Evolutionary conservation across 1,140 invertebrate genomes (phyloP).

Genomic region (Dreissena polymorpha): DNA sequence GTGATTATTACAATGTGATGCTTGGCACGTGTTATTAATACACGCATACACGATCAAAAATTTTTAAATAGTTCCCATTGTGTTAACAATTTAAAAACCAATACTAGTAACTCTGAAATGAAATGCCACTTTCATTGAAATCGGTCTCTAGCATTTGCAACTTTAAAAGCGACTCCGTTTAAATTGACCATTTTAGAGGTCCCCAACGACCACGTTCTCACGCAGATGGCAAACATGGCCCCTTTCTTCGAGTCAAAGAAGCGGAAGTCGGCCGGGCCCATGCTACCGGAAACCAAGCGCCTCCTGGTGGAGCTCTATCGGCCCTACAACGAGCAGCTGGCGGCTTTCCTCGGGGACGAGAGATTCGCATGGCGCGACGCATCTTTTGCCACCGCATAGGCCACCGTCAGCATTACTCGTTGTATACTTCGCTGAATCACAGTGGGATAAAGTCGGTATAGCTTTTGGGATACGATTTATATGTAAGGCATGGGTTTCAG

Average conservation of each 20-base stretch:
- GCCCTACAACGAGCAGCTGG: slow-evolving; percentile 7
- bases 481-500: too few relatives aligned
- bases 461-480: too few relatives aligned
- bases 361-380: slow-evolving; percentile 5
- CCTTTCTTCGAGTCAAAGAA: background rate
- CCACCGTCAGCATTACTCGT: background rate
- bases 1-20: too few relatives aligned
- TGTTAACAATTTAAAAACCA: too few relatives aligned
- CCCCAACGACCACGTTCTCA: background rate
- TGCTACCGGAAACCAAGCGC: background rate
- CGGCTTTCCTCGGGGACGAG: background rate
- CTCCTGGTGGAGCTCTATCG: slow-evolving; percentile 1
- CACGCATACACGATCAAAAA: too few relatives aligned
- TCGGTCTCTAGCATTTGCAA: too few relatives aligned
- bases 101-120: too few relatives aligned
- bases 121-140: too few relatives aligned
- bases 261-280: background rate
- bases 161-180: background rate
- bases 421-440: too few relatives aligned
- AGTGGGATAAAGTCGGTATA: too few relatives aligned
- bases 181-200: background rate
- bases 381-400: background rate
- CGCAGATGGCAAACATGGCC: slow-evolving; percentile 3
- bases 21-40: too few relatives aligned
- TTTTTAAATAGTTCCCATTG: too few relatives aligned